phyloP scores from a whole-genome alignment of 2,113 vertebrate genomes.

The Siniperca chuatsi region DNA sequence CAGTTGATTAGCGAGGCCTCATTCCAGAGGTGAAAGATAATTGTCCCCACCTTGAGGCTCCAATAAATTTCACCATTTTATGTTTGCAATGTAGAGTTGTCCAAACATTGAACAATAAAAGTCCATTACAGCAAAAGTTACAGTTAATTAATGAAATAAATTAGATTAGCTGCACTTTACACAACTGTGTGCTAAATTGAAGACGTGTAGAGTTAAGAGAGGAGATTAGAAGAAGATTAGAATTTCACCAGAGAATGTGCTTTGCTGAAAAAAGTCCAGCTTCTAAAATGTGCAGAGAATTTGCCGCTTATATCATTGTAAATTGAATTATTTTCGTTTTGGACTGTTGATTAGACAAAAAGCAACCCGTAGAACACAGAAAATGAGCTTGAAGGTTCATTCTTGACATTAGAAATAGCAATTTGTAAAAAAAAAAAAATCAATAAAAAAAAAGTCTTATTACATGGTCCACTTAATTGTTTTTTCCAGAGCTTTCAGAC shows the following conservation, averaged over 20 bases:
- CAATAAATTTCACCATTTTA: conserved; percentile 18
- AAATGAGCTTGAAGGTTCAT: too few relatives aligned
- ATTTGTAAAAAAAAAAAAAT: too few relatives aligned
- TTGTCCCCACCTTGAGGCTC: conserved; percentile 62
- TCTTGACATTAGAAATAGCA: too few relatives aligned
- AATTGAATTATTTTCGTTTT: not conserved
- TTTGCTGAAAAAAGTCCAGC: not conserved
- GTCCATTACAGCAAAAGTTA: conserved; percentile 4
- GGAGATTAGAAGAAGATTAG: not conserved
- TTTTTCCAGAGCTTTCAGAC: rapidly evolving
- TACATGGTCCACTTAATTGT: too few relatives aligned
- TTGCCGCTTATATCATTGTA: too few relatives aligned
- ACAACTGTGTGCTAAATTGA: not conserved
- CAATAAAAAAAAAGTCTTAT: too few relatives aligned
- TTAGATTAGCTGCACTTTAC: conserved; percentile 21
- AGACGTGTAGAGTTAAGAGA: not conserved
- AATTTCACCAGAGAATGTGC: too few relatives aligned
- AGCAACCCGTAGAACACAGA: not conserved
- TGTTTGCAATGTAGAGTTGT: conserved; percentile 14
- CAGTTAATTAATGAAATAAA: conserved; percentile 18
- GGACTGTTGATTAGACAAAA: not conserved
- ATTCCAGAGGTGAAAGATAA: conserved; percentile 76
- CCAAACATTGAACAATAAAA: conserved; percentile 39
- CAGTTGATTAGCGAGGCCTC: conserved; percentile 72
- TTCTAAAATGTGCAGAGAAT: too few relatives aligned